Evolutionary conservation across 2,113 vertebrate genomes (phyloP), one percentile per base, ranked within the genome.

Genomic region (Columbina picui): DNA sequence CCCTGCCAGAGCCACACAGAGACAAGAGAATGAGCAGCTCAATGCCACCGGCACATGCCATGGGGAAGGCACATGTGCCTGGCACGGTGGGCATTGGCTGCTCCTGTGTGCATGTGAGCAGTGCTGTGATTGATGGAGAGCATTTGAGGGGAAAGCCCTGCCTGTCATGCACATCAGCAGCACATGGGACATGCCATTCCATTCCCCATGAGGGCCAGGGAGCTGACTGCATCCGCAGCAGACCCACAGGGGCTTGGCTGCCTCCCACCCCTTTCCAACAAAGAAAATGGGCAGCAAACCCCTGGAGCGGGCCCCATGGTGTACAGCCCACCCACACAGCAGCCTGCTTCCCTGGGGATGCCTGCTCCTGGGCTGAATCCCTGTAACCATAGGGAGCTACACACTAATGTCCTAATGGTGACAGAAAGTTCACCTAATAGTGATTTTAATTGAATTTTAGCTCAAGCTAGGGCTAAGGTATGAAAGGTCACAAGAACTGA

Each of bases 381-480:
- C n/a, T 5, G 6, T 3, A 16, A 43, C 21, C 1, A 0, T 2
- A 27, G 1, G 3, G 29, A 32, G 2, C 56, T 20, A 8, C 0
- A 7, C 5, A 1, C 45, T 6, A 2, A 3, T 5, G 12, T 6
- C 49, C 43, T 38, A 10, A 18, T 0, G 7, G 25, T 16, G 17
- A 8, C 23, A 73, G 39, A 50, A 23, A 47, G 7, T 2, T 78
- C 45, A n/a, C 57, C 23, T 32, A 29, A 5, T 1, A 12, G 49
- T 8, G 49, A 20, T 30, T 73, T 61, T 8, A 20, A 3, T 1
- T 4, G 41, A 16, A 38, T 17, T 47, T 8, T 15, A 55, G 8
- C 1, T 53, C 68, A 12, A 2, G 3, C 7, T 17, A 11, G 5
- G 19, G 14, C 50, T 47, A n/a, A 29, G 30, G 13, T 1, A 3